Conservation (phyloP, 2,888 invertebrate species). For the Neria commutata region DNA sequence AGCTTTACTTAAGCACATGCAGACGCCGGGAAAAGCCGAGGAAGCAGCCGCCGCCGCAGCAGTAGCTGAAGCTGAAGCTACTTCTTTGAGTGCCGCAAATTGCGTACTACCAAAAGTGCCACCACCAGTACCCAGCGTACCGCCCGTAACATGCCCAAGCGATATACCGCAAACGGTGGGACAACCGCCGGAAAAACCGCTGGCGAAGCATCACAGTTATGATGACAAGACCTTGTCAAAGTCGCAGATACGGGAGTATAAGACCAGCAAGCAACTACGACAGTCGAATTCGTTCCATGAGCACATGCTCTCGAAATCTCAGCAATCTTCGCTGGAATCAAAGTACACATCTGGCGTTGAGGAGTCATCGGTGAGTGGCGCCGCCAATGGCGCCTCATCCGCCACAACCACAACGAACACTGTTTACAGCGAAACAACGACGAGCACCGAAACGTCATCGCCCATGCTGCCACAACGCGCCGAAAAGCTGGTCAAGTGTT, state of each 20-base stretch:
- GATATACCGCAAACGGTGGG: conserved; percentile 46
- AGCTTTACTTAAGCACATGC: conserved; percentile 54
- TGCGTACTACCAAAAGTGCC: conserved; percentile 37
- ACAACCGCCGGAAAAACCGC: conserved; percentile 65
- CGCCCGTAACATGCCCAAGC: conserved; percentile 52
- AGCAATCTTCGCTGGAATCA: conserved; percentile 63
- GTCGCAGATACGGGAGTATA: conserved; percentile 70
- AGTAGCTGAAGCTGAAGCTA: conserved; percentile 32
- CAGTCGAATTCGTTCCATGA: conserved; percentile 72
- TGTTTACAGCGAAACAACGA: conserved; percentile 65
- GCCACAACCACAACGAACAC: conserved; percentile 63
- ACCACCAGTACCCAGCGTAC: conserved; percentile 61
- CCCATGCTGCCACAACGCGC: conserved; percentile 59
- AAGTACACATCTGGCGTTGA: conserved; percentile 66
- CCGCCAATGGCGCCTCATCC: conserved; percentile 58
- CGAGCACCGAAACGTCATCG: conserved; percentile 58
- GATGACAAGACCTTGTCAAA: conserved; percentile 70
- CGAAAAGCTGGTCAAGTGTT: conserved; percentile 70
- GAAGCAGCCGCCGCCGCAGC: conserved; percentile 51
- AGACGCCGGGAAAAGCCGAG: conserved; percentile 49
- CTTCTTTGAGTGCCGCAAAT: conserved; percentile 32
- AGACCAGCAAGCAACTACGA: conserved; percentile 66
- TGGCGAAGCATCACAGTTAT: conserved; percentile 71
- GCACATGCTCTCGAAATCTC: conserved; percentile 65
- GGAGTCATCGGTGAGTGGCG: conserved; percentile 61